Percentiles rank a stretch among this genome's conserved stretches.
Evolutionary conservation across 2,797 vertebrate species (phyloP).

Genomic region (Microcaecilia unicolor): DNA sequence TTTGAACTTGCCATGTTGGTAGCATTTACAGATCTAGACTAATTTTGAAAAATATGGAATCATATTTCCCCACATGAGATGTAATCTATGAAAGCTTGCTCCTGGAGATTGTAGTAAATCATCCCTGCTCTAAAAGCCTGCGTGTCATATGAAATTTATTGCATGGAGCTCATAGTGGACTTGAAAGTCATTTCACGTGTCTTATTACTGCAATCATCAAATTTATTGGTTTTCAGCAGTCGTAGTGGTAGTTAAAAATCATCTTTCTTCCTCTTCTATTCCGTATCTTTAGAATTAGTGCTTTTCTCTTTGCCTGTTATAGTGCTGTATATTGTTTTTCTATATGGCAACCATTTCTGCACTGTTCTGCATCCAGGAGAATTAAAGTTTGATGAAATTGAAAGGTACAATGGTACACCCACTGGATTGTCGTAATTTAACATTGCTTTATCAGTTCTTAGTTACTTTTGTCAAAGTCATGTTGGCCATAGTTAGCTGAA

Average conservation of each 20-base stretch:
- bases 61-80: constrained; percentile 61
- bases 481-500: constrained; percentile 43
- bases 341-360: too few relatives aligned
- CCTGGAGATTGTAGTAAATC: constrained; percentile 60
- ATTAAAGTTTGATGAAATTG: constrained; percentile 23
- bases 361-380: constrained; percentile 16
- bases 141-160: constrained; percentile 68
- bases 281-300: constrained; percentile 8
- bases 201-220: constrained; percentile 64
- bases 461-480: constrained; percentile 51
- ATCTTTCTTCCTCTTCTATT: constrained; percentile 36
- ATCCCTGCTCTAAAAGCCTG: constrained; percentile 57
- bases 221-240: constrained; percentile 59
- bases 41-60: constrained; percentile 60
- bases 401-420: constrained; percentile 25
- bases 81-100: constrained; percentile 61
- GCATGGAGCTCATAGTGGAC: constrained; percentile 52
- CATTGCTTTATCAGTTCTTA: constrained; percentile 32
- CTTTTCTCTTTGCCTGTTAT: constrained; percentile 7
- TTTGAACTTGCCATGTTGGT: constrained; percentile 38
- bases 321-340: too few relatives aligned
- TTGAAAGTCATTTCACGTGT: constrained; percentile 66
- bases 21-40: constrained; percentile 43
- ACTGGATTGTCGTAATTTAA: constrained; percentile 33
- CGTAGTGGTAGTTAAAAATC: constrained; percentile 44